Evolutionary conservation across 2,888 invertebrate species (phyloP).

Genomic region (Stenotaenia linearis): DNA sequence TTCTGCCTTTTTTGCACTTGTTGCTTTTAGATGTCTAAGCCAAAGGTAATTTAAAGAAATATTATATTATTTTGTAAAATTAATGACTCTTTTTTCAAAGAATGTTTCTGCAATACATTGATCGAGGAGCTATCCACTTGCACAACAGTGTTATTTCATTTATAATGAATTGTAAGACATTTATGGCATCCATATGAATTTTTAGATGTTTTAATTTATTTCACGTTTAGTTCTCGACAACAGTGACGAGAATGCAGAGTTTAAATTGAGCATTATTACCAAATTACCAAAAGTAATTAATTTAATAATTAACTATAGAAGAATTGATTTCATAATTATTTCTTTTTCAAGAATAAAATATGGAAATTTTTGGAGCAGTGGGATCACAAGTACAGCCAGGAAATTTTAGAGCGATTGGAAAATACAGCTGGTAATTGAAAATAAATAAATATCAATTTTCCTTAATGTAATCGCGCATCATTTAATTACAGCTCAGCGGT

Average conservation of each 20-base stretch:
- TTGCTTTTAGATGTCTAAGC: constrained; percentile 6
- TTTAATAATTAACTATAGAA: too few species aligned
- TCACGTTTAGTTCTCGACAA: not conserved
- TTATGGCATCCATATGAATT: not conserved
- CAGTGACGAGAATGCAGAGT: not conserved
- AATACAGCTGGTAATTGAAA: not conserved
- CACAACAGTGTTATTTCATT: not conserved
- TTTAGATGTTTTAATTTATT: not conserved
- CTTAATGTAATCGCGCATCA: not conserved
- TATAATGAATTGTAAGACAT: not conserved
- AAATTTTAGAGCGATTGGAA: not conserved
- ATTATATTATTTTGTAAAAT: not conserved
- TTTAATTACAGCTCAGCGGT: not conserved
- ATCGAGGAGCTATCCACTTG: not conserved
- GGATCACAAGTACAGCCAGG: not conserved
- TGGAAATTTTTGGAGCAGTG: not conserved
- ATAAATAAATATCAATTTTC: not conserved
- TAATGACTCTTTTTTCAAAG: not conserved
- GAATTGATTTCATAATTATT: too few species aligned
- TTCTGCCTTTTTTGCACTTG: not conserved
- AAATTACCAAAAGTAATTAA: not conserved
- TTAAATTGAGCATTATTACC: not conserved
- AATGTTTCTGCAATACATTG: constrained; percentile 14
- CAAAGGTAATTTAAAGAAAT: not conserved
- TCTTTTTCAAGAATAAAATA: not conserved